Evolutionary conservation across 2,888 invertebrate genomes (phyloP).

Genomic region (Calameuta pallipes): DNA sequence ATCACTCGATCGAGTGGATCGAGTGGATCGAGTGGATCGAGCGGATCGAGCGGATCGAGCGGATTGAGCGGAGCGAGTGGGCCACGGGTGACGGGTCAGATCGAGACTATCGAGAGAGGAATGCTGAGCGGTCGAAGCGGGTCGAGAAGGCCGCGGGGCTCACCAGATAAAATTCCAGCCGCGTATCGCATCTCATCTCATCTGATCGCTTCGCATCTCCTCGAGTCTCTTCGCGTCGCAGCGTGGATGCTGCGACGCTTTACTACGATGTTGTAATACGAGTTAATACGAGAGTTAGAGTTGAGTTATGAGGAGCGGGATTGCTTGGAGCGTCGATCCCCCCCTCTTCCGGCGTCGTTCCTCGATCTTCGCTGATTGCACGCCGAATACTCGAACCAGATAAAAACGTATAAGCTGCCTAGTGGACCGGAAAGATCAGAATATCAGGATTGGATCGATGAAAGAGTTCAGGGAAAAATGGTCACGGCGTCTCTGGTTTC

Average conservation of each 20-base stretch:
- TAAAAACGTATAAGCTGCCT: conserved; percentile 31
- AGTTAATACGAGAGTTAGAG: conserved; percentile 17
- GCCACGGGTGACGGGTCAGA: too few species aligned
- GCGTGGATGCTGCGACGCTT: background rate
- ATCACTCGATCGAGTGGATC: conserved; percentile 28
- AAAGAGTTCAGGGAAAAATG: background rate
- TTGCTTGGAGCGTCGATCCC: conserved; percentile 21
- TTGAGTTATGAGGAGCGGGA: conserved; percentile 27
- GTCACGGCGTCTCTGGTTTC: too few species aligned
- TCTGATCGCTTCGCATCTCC: too few species aligned
- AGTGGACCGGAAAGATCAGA: conserved; percentile 28
- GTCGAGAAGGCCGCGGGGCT: too few species aligned
- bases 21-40: conserved; percentile 12
- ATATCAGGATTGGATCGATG: conserved; percentile 14
- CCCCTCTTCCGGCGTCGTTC: background rate
- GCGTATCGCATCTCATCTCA: too few species aligned
- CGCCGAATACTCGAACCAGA: conserved; percentile 21
- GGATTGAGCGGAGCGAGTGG: too few species aligned
- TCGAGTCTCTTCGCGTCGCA: too few species aligned
- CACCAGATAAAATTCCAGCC: too few species aligned
- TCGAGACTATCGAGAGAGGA: too few species aligned
- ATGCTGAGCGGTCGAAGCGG: too few species aligned
- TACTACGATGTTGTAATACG: background rate
- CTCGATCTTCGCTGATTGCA: too few species aligned
- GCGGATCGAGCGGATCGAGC: too few species aligned